These are phyloP conservation scores for Lepisosteus oculatus DNA, from an alignment of 2,113 vertebrate genomes.

Conservation along the genomic window DNA sequence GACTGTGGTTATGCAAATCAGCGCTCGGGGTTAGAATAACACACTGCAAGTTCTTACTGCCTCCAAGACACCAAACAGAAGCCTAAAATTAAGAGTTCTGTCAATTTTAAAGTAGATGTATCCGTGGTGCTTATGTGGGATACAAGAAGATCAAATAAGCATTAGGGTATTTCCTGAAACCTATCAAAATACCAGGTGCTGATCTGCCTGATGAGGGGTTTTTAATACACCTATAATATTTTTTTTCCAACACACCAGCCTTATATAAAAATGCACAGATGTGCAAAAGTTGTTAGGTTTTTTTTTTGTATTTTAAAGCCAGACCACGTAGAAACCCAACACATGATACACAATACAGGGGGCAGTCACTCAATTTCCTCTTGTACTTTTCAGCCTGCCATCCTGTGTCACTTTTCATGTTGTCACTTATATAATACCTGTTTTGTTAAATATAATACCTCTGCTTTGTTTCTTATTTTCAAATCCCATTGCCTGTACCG, in stretches of 20 bases:
- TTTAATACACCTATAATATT: constrained; percentile 12
- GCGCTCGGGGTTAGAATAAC: too few relatives aligned
- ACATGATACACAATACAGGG: too few relatives aligned
- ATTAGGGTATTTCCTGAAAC: constrained; percentile 4
- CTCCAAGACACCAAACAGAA: too few relatives aligned
- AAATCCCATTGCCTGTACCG: too few relatives aligned
- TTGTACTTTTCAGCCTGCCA: background rate
- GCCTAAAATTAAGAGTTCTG: too few relatives aligned
- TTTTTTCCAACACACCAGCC: background rate
- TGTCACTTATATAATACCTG: background rate
- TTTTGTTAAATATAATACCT: background rate
- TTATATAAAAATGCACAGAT: background rate
- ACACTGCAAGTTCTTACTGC: too few relatives aligned
- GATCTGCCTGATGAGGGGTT: background rate
- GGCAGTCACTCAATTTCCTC: background rate
- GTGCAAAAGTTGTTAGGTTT: background rate
- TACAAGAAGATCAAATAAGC: background rate
- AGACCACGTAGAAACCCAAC: too few relatives aligned
- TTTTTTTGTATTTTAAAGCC: too few relatives aligned
- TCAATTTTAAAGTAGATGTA: too few relatives aligned
- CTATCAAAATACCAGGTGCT: constrained; percentile 1
- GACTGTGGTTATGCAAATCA: too few relatives aligned
- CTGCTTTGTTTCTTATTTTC: background rate
- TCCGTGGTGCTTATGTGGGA: too few relatives aligned
- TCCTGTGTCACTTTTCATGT: background rate